These are phyloP conservation scores for Dromaius novaehollandiae DNA, from an alignment of 2,113 vertebrate species.

Conservation along the genomic window DNA sequence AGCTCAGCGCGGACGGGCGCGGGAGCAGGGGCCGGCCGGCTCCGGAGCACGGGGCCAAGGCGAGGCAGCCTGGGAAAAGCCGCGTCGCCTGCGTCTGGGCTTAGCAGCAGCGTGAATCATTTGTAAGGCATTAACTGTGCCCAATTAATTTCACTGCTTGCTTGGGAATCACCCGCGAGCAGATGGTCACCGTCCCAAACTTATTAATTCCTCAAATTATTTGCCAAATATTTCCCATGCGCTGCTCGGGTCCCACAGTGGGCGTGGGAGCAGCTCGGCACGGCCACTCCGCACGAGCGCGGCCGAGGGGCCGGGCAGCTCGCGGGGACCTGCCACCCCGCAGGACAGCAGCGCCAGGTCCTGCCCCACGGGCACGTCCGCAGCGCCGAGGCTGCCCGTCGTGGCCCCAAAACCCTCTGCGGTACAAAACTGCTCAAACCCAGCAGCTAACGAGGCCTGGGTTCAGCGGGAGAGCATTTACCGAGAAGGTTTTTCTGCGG, in stretches of 20 bases:
- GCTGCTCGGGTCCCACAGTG: rapidly evolving
- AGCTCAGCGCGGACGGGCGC: too few relatives aligned
- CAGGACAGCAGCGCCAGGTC: too few relatives aligned
- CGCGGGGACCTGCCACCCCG: too few relatives aligned
- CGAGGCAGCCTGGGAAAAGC: not conserved
- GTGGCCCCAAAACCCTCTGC: too few relatives aligned
- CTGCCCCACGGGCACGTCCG: too few relatives aligned
- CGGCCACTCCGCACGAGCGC: too few relatives aligned
- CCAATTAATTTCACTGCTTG: not conserved
- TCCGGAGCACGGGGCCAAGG: rapidly evolving
- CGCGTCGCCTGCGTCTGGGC: rapidly evolving
- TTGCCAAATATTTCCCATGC: not conserved
- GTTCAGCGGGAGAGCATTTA: not conserved
- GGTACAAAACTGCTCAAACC: not conserved
- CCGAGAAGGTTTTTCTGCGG: not conserved
- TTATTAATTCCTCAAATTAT: not conserved
- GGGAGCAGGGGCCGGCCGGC: too few relatives aligned
- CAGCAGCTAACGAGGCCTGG: not conserved
- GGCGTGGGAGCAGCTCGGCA: not conserved
- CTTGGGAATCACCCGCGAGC: not conserved
- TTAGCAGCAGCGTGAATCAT: rapidly evolving
- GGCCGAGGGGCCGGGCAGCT: not conserved
- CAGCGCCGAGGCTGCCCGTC: too few relatives aligned
- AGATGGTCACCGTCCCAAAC: not conserved
- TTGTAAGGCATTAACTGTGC: not conserved